Conservation (phyloP, 2,888 invertebrate species). For the Ceratothoa steindachneri region DNA sequence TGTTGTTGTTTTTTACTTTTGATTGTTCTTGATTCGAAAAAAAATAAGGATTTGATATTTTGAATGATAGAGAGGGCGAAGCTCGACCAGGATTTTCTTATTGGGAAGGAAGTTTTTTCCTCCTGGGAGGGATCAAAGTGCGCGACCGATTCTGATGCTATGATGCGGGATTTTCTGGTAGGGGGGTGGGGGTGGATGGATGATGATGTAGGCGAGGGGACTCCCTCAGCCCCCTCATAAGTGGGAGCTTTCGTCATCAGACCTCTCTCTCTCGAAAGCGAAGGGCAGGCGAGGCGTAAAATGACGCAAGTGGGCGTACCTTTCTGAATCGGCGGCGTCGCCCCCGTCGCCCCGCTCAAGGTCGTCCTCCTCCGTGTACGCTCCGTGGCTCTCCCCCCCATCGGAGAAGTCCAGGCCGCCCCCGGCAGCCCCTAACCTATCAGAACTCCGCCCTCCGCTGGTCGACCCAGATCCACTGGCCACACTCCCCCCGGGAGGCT, state of each 20-base stretch:
- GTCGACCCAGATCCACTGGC: conserved; percentile 44
- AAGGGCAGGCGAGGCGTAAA: neutral
- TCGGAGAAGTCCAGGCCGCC: conserved; percentile 43
- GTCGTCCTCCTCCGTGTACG: conserved; percentile 46
- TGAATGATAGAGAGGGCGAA: too few relatives aligned
- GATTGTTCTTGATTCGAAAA: neutral
- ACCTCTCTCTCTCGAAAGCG: neutral
- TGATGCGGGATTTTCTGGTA: too few relatives aligned
- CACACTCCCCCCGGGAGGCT: conserved; percentile 39
- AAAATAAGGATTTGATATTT: neutral
- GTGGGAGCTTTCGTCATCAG: neutral
- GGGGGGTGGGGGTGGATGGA: too few relatives aligned
- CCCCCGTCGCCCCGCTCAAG: conserved; percentile 41
- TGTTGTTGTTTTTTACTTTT: neutral
- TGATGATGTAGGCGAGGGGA: too few relatives aligned
- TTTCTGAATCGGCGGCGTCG: conserved; percentile 44
- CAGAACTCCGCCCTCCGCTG: conserved; percentile 43
- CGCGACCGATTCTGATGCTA: too few relatives aligned
- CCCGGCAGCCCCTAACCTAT: conserved; percentile 37
- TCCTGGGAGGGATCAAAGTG: too few relatives aligned
- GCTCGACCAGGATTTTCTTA: too few relatives aligned
- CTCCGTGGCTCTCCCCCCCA: conserved; percentile 42
- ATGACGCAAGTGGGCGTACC: conserved; percentile 20
- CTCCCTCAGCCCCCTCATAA: neutral
- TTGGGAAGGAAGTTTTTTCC: too few relatives aligned